These are phyloP conservation scores for Brachionus calyciflorus DNA, from an alignment of 1,140 invertebrate genomes.

Conservation along the genomic window DNA sequence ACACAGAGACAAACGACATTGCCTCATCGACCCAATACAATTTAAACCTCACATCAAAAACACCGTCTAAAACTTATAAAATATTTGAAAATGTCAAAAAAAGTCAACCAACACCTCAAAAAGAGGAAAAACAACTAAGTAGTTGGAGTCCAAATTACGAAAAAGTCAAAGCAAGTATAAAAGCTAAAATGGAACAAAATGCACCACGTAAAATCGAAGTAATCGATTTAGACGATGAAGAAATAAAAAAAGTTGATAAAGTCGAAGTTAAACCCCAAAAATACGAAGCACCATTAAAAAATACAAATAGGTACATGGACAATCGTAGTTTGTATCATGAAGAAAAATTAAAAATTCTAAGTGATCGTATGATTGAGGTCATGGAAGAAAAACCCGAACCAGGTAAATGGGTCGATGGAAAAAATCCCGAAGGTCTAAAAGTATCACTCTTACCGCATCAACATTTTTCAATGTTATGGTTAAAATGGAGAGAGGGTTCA, in stretches of 20 bases:
- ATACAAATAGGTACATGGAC: neutral
- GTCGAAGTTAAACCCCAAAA: neutral
- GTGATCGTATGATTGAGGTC: constrained; percentile 22
- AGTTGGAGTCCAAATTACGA: constrained; percentile 45
- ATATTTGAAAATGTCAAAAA: constrained; percentile 2
- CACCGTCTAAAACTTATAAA: neutral
- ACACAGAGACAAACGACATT: constrained; percentile 4
- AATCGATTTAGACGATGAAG: constrained; percentile 34
- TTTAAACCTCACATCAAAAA: neutral
- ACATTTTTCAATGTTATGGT: constrained; percentile 78
- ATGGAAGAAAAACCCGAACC: constrained; percentile 41
- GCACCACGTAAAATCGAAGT: neutral
- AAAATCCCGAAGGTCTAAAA: constrained; percentile 47
- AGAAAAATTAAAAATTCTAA: constrained; percentile 8
- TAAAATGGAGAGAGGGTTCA: constrained; percentile 80
- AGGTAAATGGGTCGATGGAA: neutral
- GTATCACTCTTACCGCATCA: constrained; percentile 79
- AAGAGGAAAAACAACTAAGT: neutral
- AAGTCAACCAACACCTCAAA: neutral
- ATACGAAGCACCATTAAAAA: neutral
- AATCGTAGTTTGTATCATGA: neutral
- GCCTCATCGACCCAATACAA: constrained; percentile 28
- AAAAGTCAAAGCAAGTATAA: constrained; percentile 28
- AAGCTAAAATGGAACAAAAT: constrained; percentile 20
- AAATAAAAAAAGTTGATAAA: neutral